Evolutionary conservation across 1,140 invertebrate genomes (phyloP), one percentile per base, ranked within the genome.

Genomic region (Apolygus lucorum): DNA sequence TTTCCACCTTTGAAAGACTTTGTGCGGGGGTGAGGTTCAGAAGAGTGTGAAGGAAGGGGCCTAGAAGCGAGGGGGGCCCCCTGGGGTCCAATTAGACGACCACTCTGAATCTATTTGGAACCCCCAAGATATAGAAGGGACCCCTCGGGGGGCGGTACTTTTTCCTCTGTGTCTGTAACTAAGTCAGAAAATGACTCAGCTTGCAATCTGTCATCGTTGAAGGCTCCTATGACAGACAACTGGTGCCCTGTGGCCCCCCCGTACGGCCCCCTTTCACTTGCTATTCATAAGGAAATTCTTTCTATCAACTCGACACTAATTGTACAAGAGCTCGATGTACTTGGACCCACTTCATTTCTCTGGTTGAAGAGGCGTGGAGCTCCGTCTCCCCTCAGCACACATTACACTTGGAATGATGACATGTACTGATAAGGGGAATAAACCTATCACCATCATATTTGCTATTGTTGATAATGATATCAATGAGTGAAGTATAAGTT

Each of bases 231-330:
- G 54, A 59, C 54, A 59, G 54, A 59, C 54, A 59, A 59, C 54
- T 59, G 54, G 11, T 24, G 54, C 22, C 22, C 2, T 11, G 22
- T 4, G 11, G 34, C 8, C 8, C 8, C 8, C 8, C 8, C 13
- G 13, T 11, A 59, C 13, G 22, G 4, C 54, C 4, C 54, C 54
- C 54, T 24, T 21, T 11, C 54, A 8, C 54, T 24, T 59, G 8
- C 54, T 59, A 13, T 24, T 59, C 22, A 13, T 24, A 59, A 17
- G 54, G 13, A 59, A 59, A 13, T 59, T 59, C 54, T 59, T 59
- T 59, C 54, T 59, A 59, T 59, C 54, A 59, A 59, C 54, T 59
- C 54, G 54, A 59, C 54, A 59, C 54, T 59, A 59, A 59, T 59
- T 59, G 54, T 24, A 24, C 13, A 59, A 24, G 54, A 59, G 54